Evolutionary conservation across 2,888 invertebrate species (phyloP).

Genomic region (Hylaea fasciaria): DNA sequence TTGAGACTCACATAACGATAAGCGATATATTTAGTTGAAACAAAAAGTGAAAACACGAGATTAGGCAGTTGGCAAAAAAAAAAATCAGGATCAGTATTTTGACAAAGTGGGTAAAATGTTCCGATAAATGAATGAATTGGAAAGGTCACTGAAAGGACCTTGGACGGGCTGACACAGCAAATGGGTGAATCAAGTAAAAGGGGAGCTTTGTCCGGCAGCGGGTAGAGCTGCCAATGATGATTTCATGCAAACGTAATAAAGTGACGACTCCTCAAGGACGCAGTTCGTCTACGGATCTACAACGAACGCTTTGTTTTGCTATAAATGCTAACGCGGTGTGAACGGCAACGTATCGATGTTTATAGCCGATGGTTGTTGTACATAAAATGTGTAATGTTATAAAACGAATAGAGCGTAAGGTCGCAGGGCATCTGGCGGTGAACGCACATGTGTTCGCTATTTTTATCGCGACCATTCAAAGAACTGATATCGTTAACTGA

Average conservation of each 20-base stretch:
- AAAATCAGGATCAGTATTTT: neutral
- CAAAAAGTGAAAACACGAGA: conserved; percentile 8
- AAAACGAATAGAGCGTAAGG: conserved; percentile 69
- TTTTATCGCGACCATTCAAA: conserved; percentile 76
- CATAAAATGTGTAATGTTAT: conserved; percentile 58
- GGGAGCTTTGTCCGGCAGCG: conserved; percentile 20
- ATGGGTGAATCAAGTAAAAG: conserved; percentile 19
- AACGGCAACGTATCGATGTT: conserved; percentile 64
- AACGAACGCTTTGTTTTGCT: conserved; percentile 54
- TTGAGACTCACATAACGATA: too few relatives aligned
- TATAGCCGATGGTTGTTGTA: conserved; percentile 55
- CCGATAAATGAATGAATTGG: conserved; percentile 15
- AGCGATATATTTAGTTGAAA: conserved; percentile 11
- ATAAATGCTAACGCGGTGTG: conserved; percentile 64
- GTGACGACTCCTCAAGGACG: conserved; percentile 39
- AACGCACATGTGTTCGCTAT: conserved; percentile 75
- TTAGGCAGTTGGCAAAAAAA: conserved; percentile 2
- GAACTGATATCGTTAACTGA: conserved; percentile 67
- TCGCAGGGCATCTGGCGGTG: conserved; percentile 81
- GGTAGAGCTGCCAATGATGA: conserved; percentile 30
- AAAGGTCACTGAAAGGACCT: conserved; percentile 21
- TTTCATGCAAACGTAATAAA: conserved; percentile 28
- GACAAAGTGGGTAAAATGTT: neutral
- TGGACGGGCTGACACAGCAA: conserved; percentile 25
- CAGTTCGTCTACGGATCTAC: conserved; percentile 43